These are phyloP conservation scores for Muntiacus muntjak DNA, from an alignment of 2,113 vertebrate genomes.

Conservation along the genomic window DNA sequence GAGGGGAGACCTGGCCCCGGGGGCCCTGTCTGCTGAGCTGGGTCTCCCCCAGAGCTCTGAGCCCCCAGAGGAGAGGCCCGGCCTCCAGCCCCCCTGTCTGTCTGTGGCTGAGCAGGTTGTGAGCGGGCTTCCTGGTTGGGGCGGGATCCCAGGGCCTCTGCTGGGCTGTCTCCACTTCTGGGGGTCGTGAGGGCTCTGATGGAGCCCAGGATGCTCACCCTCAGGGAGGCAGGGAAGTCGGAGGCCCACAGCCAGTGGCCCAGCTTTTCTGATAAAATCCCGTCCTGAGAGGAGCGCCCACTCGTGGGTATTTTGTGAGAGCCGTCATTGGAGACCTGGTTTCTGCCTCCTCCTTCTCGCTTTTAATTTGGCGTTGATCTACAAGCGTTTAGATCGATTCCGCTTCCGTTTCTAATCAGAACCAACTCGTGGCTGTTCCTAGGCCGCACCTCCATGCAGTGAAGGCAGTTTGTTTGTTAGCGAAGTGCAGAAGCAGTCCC, in stretches of 20 bases:
- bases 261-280: fast-evolving
- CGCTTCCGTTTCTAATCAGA: background rate
- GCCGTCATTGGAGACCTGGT: background rate
- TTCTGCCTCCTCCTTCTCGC: background rate
- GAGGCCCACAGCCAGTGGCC: background rate
- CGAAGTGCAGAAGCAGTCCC: fast-evolving
- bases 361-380: background rate
- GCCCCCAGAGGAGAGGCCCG: fast-evolving
- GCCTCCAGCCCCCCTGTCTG: no score
- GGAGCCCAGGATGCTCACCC: background rate
- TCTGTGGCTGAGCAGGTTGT: background rate
- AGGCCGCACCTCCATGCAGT: fast-evolving
- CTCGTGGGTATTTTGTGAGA: fast-evolving
- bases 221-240: background rate
- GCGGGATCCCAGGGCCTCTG: background rate
- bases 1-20: background rate
- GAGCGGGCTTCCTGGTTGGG: background rate
- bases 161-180: background rate
- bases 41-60: background rate
- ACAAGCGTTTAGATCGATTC: background rate
- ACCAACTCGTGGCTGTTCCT: background rate
- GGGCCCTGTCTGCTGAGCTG: fast-evolving
- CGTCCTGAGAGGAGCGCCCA: fast-evolving
- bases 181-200: fast-evolving
- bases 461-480: background rate